Conservation (phyloP, 2,888 invertebrate species). For the Himalopsyche anomala region DNA sequence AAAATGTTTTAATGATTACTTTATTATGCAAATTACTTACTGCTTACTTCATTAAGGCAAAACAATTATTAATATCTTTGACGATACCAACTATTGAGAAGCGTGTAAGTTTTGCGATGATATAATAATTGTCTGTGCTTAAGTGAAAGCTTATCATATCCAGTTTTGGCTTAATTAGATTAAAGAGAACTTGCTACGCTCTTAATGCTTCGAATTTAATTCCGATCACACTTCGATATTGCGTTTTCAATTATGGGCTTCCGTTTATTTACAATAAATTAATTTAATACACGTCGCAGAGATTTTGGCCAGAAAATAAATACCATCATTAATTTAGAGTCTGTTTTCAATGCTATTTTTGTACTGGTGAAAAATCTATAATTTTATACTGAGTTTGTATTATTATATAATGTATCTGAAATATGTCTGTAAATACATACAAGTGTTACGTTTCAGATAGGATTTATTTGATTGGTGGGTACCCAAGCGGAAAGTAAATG, state of each 20-base stretch:
- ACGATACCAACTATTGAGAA: not conserved
- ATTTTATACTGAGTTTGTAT: no score
- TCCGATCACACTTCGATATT: not conserved
- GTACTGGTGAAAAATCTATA: no score
- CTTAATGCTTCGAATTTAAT: not conserved
- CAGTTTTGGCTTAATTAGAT: not conserved
- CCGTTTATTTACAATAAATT: no score
- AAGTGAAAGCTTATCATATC: not conserved
- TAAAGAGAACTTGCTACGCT: not conserved
- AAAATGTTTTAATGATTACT: not conserved
- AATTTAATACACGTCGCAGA: no score
- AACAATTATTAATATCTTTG: not conserved
- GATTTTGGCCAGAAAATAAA: no score
- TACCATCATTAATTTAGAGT: no score
- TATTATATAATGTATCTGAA: no score
- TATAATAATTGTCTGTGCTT: not conserved
- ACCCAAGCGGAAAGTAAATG: no score
- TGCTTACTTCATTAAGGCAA: not conserved
- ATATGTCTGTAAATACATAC: no score
- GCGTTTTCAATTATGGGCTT: not conserved
- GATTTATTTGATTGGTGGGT: no score
- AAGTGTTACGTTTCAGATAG: no score
- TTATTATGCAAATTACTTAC: not conserved
- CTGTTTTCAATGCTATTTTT: no score
- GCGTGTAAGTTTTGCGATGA: not conserved